These are phyloP conservation scores for Drosophila arizonae DNA, from an alignment of 1,140 invertebrate genomes.

Conservation along the genomic window DNA sequence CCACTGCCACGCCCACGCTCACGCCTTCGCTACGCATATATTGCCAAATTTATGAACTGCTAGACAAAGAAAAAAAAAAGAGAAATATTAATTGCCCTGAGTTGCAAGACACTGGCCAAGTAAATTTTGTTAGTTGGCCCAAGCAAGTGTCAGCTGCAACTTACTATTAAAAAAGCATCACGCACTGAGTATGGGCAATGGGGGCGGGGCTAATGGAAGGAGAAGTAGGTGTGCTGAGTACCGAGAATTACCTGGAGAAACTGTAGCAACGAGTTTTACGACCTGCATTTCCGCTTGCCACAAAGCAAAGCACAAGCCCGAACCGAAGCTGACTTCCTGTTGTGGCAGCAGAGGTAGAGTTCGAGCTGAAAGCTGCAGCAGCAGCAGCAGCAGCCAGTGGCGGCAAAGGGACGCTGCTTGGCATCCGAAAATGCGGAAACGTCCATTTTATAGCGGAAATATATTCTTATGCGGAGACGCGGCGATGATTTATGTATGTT, in stretches of 20 bases:
- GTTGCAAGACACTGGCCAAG: conserved; percentile 24
- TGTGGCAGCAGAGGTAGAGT: conserved; percentile 41
- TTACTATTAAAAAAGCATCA: conserved; percentile 79
- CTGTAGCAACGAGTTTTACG: conserved; percentile 41
- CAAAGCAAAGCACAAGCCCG: conserved; percentile 44
- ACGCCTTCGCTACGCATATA: conserved; percentile 13
- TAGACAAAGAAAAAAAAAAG: not conserved
- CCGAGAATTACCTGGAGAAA: conserved; percentile 30
- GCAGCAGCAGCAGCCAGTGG: not conserved
- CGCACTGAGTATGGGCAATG: conserved; percentile 2
- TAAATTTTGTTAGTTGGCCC: conserved; percentile 47
- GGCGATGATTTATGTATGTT: conserved; percentile 77
- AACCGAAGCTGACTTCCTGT: conserved; percentile 71
- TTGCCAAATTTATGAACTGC: conserved; percentile 74
- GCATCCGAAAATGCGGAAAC: conserved; percentile 73
- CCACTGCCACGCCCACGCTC: not conserved
- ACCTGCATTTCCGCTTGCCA: conserved; percentile 68
- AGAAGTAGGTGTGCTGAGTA: not conserved
- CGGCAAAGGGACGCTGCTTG: not conserved
- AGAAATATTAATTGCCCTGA: conserved; percentile 69
- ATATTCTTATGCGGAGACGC: conserved; percentile 79
- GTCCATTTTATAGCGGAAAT: conserved; percentile 80
- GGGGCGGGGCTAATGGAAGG: not conserved
- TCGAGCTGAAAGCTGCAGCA: conserved; percentile 10
- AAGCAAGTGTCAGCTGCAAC: conserved; percentile 66